Evolutionary conservation across 2,797 vertebrate species (phyloP).

Genomic region (Argentina silus): DNA sequence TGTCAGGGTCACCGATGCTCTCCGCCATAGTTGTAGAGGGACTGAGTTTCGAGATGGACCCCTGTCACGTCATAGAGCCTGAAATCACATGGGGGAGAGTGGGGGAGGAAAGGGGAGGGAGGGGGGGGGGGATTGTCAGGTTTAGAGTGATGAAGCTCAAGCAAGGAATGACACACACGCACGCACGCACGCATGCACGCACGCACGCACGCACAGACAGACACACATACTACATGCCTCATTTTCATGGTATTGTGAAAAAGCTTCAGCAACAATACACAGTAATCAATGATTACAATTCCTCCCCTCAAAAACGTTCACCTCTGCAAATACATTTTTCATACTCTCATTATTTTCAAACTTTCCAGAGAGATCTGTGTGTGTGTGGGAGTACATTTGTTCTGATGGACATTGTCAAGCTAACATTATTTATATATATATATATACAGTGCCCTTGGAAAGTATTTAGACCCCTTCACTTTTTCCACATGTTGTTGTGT

Average conservation of each 20-base stretch:
- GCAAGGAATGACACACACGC: background rate
- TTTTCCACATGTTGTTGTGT: no score
- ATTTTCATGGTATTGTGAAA: no score
- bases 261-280: background rate
- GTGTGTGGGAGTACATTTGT: no score
- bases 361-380: no score
- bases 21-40: constrained; percentile 70
- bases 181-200: background rate
- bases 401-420: no score
- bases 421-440: no score
- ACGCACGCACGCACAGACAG: background rate
- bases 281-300: background rate
- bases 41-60: constrained; percentile 62
- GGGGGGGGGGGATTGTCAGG: constrained; percentile 6
- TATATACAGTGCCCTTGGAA: no score
- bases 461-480: no score
- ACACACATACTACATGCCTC: no score
- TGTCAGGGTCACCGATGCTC: constrained; percentile 77
- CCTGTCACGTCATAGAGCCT: constrained; percentile 80
- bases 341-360: no score
- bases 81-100: constrained; percentile 18
- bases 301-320: background rate
- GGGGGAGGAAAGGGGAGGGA: no score
- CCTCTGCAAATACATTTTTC: no score
- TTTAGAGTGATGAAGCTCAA: background rate